Conservation (phyloP, 30 jellyfish, hydroid and myxozoan species). For the Turritopsis rubra region DNA sequence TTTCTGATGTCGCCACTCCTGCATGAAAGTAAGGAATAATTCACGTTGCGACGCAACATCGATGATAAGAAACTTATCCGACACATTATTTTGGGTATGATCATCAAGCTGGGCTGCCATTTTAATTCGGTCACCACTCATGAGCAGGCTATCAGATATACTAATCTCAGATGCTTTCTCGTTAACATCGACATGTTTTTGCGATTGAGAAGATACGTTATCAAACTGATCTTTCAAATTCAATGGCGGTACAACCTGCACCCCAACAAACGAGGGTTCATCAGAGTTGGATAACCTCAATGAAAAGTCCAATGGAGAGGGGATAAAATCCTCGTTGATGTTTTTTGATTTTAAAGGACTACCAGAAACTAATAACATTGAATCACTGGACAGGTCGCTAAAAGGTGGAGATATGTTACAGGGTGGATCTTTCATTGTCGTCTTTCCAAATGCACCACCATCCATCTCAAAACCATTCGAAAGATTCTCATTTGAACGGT, state of each 20-base stretch:
- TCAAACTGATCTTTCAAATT: slow-evolving; percentile 16
- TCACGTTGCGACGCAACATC: slow-evolving; percentile 48
- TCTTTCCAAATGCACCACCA: neutral
- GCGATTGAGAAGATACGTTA: slow-evolving; percentile 21
- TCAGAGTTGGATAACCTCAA: slow-evolving; percentile 30
- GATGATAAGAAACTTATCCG: slow-evolving; percentile 45
- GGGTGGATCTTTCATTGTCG: neutral
- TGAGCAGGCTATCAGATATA: slow-evolving; percentile 3
- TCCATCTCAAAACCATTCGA: neutral
- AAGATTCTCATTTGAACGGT: neutral
- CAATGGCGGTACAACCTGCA: slow-evolving; percentile 31
- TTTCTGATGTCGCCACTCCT: slow-evolving; percentile 47
- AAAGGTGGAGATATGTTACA: neutral
- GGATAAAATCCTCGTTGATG: neutral
- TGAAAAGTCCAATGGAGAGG: slow-evolving; percentile 21
- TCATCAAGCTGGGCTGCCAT: neutral
- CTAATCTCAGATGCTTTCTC: neutral
- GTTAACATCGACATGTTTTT: neutral
- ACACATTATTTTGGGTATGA: neutral
- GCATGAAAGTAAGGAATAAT: slow-evolving; percentile 43
- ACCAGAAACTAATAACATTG: slow-evolving; percentile 17
- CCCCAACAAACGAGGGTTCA: neutral
- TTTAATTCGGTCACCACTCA: neutral
- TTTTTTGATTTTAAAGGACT: slow-evolving; percentile 11
- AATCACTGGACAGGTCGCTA: slow-evolving; percentile 7